phyloP scores from a whole-genome alignment of 2,113 vertebrate species.

The Cairina moschata region DNA sequence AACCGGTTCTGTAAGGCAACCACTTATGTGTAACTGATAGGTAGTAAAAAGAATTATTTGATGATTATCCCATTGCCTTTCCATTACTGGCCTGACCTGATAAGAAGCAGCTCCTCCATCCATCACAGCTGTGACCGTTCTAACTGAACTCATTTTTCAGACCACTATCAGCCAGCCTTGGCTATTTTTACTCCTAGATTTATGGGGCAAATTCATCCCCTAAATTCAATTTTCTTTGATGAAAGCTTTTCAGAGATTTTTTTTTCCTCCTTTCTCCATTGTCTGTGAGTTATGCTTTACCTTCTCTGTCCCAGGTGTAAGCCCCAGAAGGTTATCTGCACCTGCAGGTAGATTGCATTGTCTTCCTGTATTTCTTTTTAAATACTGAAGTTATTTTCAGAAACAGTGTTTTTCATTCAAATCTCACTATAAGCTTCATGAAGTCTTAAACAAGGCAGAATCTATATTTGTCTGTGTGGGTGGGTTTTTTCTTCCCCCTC shows the following conservation, averaged over 20 bases:
- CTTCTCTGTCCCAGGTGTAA: slow-evolving; percentile 18
- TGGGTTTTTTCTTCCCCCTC: background rate
- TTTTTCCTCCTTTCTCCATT: slow-evolving; percentile 32
- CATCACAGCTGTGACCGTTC: slow-evolving; percentile 44
- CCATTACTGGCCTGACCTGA: slow-evolving; percentile 70
- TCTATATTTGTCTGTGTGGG: background rate
- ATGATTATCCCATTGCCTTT: slow-evolving; percentile 68
- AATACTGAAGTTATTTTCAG: slow-evolving; percentile 28
- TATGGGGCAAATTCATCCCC: slow-evolving; percentile 59
- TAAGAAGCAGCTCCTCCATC: slow-evolving; percentile 60
- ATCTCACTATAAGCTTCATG: background rate
- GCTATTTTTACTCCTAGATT: slow-evolving; percentile 73
- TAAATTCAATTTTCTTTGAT: slow-evolving; percentile 72
- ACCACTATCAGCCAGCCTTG: slow-evolving; percentile 54
- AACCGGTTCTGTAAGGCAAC: slow-evolving; percentile 61
- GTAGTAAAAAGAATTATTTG: slow-evolving; percentile 70
- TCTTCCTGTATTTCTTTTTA: slow-evolving; percentile 14
- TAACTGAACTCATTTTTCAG: slow-evolving; percentile 72
- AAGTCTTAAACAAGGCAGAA: background rate
- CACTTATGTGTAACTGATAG: slow-evolving; percentile 67
- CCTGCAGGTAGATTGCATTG: slow-evolving; percentile 25
- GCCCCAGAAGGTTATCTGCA: slow-evolving; percentile 58
- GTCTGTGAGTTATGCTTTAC: slow-evolving; percentile 56
- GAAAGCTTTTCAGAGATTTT: slow-evolving; percentile 47
- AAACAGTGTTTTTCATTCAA: slow-evolving; percentile 47